These are phyloP conservation scores for Xanthia togata DNA, from an alignment of 2,888 invertebrate genomes.

Conservation along the genomic window DNA sequence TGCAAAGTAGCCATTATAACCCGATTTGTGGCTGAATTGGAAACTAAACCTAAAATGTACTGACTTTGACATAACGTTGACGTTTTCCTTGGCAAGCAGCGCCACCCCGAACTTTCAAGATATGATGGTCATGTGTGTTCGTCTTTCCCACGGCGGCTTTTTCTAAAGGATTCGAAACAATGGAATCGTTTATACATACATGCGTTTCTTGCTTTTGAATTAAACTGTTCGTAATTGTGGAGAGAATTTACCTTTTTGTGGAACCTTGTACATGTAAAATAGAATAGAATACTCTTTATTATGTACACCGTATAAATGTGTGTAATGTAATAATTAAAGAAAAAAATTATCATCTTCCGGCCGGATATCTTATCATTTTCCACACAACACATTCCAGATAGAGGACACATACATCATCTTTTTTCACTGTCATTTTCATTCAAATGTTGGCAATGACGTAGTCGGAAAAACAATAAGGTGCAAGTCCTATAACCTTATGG, in stretches of 20 bases:
- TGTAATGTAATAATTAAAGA: background rate
- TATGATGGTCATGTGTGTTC: conserved; percentile 1
- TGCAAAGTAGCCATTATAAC: conserved; percentile 1
- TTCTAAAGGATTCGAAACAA: conserved; percentile 44
- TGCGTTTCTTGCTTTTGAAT: conserved; percentile 51
- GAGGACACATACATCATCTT: no score
- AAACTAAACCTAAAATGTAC: background rate
- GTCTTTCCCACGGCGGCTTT: conserved; percentile 54
- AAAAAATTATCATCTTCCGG: background rate
- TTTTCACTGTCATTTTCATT: no score
- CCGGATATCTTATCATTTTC: background rate
- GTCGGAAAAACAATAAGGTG: no score
- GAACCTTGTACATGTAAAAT: background rate
- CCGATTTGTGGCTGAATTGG: background rate
- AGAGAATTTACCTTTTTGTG: conserved; percentile 32
- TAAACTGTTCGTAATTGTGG: conserved; percentile 49
- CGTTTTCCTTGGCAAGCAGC: background rate
- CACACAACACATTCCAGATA: no score
- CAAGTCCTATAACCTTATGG: no score
- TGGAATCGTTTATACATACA: conserved; percentile 45
- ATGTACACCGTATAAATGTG: background rate
- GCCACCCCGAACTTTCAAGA: conserved; percentile 6
- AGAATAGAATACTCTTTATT: background rate
- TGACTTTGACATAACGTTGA: background rate
- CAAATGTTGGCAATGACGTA: no score